Evolutionary conservation across 2,888 invertebrate species (phyloP), one percentile per base, ranked within the genome.

Genomic region (Biston stratarius): DNA sequence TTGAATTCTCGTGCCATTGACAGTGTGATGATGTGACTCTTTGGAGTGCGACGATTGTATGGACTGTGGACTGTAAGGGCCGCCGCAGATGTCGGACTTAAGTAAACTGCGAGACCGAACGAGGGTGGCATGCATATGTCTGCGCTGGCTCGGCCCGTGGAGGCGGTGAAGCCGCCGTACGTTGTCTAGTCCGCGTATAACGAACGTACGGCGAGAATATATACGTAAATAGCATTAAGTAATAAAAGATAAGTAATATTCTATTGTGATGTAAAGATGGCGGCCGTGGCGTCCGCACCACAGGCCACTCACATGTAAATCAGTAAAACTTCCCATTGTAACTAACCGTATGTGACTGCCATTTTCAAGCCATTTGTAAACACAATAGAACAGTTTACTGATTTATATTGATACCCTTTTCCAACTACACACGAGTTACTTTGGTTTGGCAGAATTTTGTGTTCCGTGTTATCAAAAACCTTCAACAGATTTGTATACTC

Each of bases 201-300:
- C 83, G 80, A 77, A 74, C 86, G 86, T 85, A 85, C 86, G 86
- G 79, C 82, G 82, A 80, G 76, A 80, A 72, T 73, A 90, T 90
- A 93, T 92, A 93, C 93, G 93, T 93, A 93, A 92, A 74, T 92
- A 92, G 90, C 78, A 81, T 89, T 88, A 90, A 84, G 79, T 44
- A 45, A 58, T 14, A 47, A 6, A 5, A 10, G 1, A 33, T 61
- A 66, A 53, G 36, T 61, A 64, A 67, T 61, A 66, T 70, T 61
- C 61, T 67, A 64, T 40, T 61, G 60, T 60, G 47, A 66, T 69
- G 60, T 55, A n/a, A 34, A 67, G 47, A 12, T 42, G 70, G 40
- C 77, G 80, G 72, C 75, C 78, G 78, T 73, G 75, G 80, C 77
- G 82, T 78, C 79, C 78, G 73, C 71, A 71, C 61, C 68, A 38